phyloP scores from a whole-genome alignment of 2,888 invertebrate species.

The Cylindroiulus punctatus region DNA sequence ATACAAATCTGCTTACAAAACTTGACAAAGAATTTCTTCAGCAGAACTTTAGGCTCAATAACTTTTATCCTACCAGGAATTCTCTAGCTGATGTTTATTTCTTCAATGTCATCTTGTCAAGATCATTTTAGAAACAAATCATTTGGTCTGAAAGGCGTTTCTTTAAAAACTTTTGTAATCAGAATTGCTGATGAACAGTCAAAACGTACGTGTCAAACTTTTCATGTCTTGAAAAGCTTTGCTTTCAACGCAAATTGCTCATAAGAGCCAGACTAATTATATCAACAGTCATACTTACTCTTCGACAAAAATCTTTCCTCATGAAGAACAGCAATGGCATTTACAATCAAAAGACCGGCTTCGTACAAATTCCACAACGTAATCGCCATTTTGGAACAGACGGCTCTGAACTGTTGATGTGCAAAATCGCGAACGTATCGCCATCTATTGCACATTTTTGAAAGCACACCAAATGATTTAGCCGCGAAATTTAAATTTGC shows the following conservation, averaged over 20 bases:
- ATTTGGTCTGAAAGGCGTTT: no score
- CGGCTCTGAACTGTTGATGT: neutral
- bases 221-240: no score
- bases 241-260: neutral
- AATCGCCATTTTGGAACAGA: conserved; percentile 73
- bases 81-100: no score
- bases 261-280: neutral
- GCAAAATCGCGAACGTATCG: neutral
- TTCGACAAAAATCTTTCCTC: conserved; percentile 94
- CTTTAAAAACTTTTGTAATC: no score
- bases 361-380: conserved; percentile 95
- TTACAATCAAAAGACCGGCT: conserved; percentile 87
- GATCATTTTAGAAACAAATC: no score
- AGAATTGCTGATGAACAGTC: no score
- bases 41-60: no score
- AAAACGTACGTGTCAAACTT: neutral
- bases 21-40: no score
- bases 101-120: no score
- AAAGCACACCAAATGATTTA: neutral
- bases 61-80: no score
- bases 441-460: neutral
- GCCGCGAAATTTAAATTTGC: no score
- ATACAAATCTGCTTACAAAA: no score
- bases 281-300: conserved; percentile 71
- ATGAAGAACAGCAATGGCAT: conserved; percentile 93